phyloP scores from a whole-genome alignment of 2,888 invertebrate genomes.

The Pseudoips prasinana region DNA sequence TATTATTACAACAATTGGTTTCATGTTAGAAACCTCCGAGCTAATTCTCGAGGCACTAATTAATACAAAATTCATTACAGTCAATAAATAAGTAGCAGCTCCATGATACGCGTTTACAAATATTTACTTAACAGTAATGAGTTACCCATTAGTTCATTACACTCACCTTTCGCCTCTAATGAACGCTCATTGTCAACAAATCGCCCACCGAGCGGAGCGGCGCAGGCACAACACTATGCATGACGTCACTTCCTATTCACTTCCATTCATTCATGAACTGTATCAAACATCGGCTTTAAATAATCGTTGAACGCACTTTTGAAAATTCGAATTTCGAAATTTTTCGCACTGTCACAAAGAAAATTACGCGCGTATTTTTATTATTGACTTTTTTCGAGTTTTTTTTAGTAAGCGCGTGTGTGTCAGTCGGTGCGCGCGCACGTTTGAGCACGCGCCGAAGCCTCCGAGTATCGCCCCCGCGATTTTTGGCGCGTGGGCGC shows the following conservation, averaged over 20 bases:
- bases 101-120: conserved; percentile 27
- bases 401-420: conserved; percentile 62
- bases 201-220: conserved; percentile 53
- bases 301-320: conserved; percentile 46
- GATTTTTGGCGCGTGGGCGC: conserved; percentile 74
- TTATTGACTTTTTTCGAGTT: conserved; percentile 33
- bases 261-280: conserved; percentile 67
- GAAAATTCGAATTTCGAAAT: conserved; percentile 26
- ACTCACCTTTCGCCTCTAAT: conserved; percentile 79
- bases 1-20: too few species aligned
- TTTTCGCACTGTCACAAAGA: conserved; percentile 30
- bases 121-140: conserved; percentile 49
- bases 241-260: conserved; percentile 77
- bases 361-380: conserved; percentile 28
- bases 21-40: too few species aligned
- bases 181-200: conserved; percentile 74
- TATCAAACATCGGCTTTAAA: conserved; percentile 50
- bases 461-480: conserved; percentile 74
- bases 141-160: conserved; percentile 46
- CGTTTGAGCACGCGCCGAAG: conserved; percentile 74
- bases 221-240: conserved; percentile 75
- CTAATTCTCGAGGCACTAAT: too few species aligned
- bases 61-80: not conserved
- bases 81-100: conserved; percentile 6
- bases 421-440: conserved; percentile 67